Conservation (phyloP, 2,797 vertebrate genomes). For the Lepus townsendii region DNA sequence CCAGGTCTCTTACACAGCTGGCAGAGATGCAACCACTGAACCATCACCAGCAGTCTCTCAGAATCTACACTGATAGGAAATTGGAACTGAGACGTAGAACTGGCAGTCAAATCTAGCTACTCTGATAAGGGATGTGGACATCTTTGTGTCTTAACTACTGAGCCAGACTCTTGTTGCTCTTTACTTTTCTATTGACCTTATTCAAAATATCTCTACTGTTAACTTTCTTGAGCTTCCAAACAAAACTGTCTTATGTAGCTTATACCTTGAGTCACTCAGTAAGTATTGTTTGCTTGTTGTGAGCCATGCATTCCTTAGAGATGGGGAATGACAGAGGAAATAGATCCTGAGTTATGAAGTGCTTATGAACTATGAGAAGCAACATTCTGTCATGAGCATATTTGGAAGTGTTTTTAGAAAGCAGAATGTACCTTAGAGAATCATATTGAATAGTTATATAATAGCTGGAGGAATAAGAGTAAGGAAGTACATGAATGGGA, state of each 20-base stretch:
- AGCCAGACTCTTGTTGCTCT: too few relatives aligned
- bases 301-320: slow-evolving; percentile 16
- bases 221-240: slow-evolving; percentile 35
- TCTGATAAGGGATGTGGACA: too few relatives aligned
- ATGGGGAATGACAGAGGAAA: slow-evolving; percentile 17
- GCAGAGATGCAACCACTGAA: too few relatives aligned
- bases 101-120: too few relatives aligned
- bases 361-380: neutral
- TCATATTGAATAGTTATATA: neutral
- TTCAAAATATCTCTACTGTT: slow-evolving; percentile 5
- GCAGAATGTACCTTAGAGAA: slow-evolving; percentile 26
- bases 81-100: too few relatives aligned
- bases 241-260: slow-evolving; percentile 38
- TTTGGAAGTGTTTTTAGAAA: slow-evolving; percentile 56
- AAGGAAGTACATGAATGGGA: neutral
- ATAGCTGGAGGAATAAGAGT: neutral
- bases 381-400: neutral
- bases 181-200: slow-evolving; percentile 48
- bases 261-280: slow-evolving; percentile 2
- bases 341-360: slow-evolving; percentile 8
- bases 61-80: too few relatives aligned
- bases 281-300: slow-evolving; percentile 22
- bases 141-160: too few relatives aligned
- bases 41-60: too few relatives aligned
- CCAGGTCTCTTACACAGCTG: too few relatives aligned